phyloP scores from a whole-genome alignment of 1,140 invertebrate genomes.

The Homalodisca vitripennis region DNA sequence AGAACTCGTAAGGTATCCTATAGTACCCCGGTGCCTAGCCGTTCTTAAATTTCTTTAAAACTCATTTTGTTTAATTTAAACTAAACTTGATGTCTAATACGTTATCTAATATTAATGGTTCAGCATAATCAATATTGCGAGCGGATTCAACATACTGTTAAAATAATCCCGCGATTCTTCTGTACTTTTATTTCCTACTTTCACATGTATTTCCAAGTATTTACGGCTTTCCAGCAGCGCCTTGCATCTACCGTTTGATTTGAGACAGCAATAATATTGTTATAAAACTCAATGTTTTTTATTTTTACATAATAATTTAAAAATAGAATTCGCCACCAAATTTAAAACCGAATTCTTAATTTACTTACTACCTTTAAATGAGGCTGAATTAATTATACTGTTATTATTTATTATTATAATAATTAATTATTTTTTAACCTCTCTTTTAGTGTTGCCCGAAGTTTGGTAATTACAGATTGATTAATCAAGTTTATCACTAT shows the following conservation, averaged over 20 bases:
- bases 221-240: not conserved
- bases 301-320: not conserved
- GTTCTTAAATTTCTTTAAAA: not conserved
- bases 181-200: not conserved
- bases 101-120: not conserved
- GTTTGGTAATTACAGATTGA: not conserved
- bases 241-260: not conserved
- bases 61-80: not conserved
- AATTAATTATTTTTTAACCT: not conserved
- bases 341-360: not conserved
- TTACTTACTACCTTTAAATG: not conserved
- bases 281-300: not conserved
- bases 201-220: not conserved
- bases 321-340: not conserved
- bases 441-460: not conserved
- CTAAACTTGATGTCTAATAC: not conserved
- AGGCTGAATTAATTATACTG: no score
- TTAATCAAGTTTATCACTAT: not conserved
- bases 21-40: slow-evolving; percentile 9
- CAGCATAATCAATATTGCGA: not conserved
- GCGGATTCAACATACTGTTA: not conserved
- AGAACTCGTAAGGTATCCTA: slow-evolving; percentile 16
- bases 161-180: not conserved
- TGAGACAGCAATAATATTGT: not conserved
- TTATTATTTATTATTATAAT: not conserved